phyloP scores from a whole-genome alignment of 2,113 vertebrate species.

The Trinectes maculatus region DNA sequence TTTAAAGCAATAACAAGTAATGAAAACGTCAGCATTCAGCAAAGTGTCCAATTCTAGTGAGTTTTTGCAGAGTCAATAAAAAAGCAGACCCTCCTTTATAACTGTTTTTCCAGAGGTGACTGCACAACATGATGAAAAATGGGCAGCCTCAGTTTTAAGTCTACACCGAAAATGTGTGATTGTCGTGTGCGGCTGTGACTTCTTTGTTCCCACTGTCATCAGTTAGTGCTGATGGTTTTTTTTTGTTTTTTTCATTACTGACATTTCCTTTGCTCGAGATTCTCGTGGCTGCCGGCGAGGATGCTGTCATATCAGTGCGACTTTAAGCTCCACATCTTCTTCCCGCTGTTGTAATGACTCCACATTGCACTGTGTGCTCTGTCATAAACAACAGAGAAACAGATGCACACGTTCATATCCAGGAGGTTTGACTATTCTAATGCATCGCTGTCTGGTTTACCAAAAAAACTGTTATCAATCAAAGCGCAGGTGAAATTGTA shows the following conservation, averaged over 20 bases:
- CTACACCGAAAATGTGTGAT: slow-evolving; percentile 3
- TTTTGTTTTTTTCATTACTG: slow-evolving; percentile 6
- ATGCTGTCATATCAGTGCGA: no score
- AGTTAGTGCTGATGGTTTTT: slow-evolving; percentile 7
- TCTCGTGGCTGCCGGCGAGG: no score
- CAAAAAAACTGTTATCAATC: no score
- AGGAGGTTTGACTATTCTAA: no score
- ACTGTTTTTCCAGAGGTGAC: slow-evolving; percentile 4
- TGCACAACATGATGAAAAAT: not conserved
- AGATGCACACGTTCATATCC: no score
- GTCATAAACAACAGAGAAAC: no score
- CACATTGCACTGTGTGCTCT: no score
- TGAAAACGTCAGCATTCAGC: slow-evolving; percentile 34
- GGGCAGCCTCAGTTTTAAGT: slow-evolving; percentile 6
- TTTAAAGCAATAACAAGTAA: slow-evolving; percentile 42
- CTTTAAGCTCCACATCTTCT: no score
- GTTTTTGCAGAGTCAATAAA: slow-evolving; percentile 44
- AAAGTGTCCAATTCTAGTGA: slow-evolving; percentile 30
- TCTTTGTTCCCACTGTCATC: not conserved
- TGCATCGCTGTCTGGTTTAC: no score
- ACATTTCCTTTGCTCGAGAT: no score
- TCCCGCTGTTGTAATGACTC: no score
- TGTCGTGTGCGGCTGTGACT: not conserved
- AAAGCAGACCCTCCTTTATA: slow-evolving; percentile 36
- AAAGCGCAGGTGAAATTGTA: no score